These are phyloP conservation scores for Epsilonema sp. DNA, from an alignment of 2,888 invertebrate species.

Conservation along the genomic window DNA sequence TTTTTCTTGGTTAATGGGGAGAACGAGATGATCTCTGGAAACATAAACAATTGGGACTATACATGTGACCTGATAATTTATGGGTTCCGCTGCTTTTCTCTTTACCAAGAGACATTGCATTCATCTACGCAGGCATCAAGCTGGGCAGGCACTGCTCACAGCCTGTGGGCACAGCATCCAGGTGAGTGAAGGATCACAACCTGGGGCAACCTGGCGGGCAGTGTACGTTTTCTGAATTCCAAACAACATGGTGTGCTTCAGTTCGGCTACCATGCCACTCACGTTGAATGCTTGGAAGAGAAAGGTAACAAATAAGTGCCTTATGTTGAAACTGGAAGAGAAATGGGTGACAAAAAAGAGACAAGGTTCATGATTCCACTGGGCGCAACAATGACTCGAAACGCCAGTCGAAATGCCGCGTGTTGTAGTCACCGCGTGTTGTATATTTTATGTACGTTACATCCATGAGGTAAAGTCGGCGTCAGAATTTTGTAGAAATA, in stretches of 20 bases:
- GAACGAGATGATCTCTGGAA: constrained; percentile 30
- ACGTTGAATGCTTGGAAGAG: constrained; percentile 70
- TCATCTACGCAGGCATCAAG: constrained; percentile 28
- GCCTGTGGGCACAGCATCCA: constrained; percentile 31
- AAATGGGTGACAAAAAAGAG: constrained; percentile 56
- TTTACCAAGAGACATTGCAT: too few relatives aligned
- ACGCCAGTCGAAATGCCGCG: too few relatives aligned
- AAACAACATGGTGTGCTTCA: constrained; percentile 29
- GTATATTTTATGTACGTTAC: too few relatives aligned
- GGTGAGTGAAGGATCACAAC: constrained; percentile 20
- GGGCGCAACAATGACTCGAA: constrained; percentile 45
- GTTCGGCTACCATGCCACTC: constrained; percentile 67
- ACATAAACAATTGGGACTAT: too few relatives aligned
- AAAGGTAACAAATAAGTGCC: too few relatives aligned
- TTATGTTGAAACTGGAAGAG: too few relatives aligned
- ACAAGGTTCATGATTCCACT: constrained; percentile 70
- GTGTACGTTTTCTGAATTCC: not conserved
- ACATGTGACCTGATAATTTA: too few relatives aligned
- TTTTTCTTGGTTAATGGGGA: constrained; percentile 25
- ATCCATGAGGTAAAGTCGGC: too few relatives aligned
- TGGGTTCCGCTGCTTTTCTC: too few relatives aligned
- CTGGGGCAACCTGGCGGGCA: not conserved
- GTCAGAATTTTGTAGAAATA: constrained; percentile 22
- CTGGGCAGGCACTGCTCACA: constrained; percentile 32
- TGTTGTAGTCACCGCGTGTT: too few relatives aligned